Evolutionary conservation across 2,113 vertebrate species (phyloP), one percentile per base, ranked within the genome.

Genomic region (Clinocottus analis): DNA sequence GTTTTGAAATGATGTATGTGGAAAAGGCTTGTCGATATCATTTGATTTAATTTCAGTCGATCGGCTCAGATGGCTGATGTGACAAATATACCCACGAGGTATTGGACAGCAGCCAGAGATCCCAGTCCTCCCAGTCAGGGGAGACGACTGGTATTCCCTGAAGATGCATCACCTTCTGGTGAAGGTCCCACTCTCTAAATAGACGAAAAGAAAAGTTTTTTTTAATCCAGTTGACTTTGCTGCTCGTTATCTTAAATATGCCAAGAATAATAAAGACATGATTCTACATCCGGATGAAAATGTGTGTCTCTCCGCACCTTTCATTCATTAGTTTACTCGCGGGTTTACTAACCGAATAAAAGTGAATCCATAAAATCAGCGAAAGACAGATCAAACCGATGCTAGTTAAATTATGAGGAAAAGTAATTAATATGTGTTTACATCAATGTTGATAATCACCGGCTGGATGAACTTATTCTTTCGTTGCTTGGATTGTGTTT

Each of bases 11-110:
- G 11, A 14, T 11, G 43, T 0, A 8, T 43, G 29, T 29, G 3
- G 61, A 39, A 70, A 12, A 35, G 16, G 25, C 45, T 69, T 56
- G 53, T 66, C 55, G 11, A 61, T 53, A 60, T 70, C 27, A 73
- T 81, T 35, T 69, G 35, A 83, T 73, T 86, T 65, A 10, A 87
- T 88, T 75, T 49, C 66, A 82, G 63, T 33, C 80, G 75, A 87
- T 91, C n/a, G n/a, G n/a, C n/a, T n/a, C 79, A 88, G 79, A 86
- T 88, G 88, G 76, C 55, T 85, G 81, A 86, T 81, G 79, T 84
- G 83, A 79, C 67, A 76, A 55, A 80, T 56, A 77, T 75, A 83
- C 79, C 83, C 89, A 78, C 25, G 80, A 85, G 85, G 68, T 74
- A 77, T 81, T 92, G 91, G 89, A 84, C 64, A 63, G 61, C 66